Evolutionary conservation across 2,797 vertebrate species (phyloP), one percentile per base, ranked within the genome.

Genomic region (Garrulus glandarius): DNA sequence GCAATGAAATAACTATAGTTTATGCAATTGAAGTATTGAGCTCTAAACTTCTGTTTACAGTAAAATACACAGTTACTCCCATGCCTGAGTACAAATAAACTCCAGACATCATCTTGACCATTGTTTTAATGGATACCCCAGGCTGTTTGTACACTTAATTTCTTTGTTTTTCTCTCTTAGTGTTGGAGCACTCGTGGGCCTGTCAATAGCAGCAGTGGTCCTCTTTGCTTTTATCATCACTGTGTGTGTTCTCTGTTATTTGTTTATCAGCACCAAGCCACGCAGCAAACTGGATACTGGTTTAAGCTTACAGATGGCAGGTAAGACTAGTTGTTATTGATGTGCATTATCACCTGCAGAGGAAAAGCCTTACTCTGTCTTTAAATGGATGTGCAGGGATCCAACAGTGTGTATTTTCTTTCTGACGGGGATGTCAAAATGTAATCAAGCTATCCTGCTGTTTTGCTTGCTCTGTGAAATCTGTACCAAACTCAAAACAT

Each of bases 211-310:
- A 96, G 99, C 98, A 0, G 98, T 99, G 88, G 98, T 99, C 74
- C 98, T 99, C 47, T 97, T 99, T 68, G 98, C 99, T 92, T 99
- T 99, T 95, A 96, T 99, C 95, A 97, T 99, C 97, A 99, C 99
- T 1, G 97, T 98, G 39, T 99, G 98, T 95, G 98, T 99, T 88
- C 98, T 99, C 79, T 99, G 99, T 94, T 99, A 99, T 79, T 97
- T 99, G 87, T 99, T 99, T 97, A 98, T 99, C 97, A 98, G 98
- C 96, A 98, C 98, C 23, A 99, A 99, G 96, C 99, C 99, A 90
- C 96, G 93, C 72, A 97, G 97, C 93, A 98, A 98, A 70, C 89
- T 99, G 97, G 99, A 99, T 93, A 98, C 98, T 36, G 98, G 99
- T 18, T 98, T 99, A 93, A 98, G 97, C 3, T 97, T 99, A 67